Percentiles rank a stretch among this genome's conserved stretches.
These are phyloP conservation scores for Aleiodes testaceus DNA, from an alignment of 2,888 invertebrate genomes.

Conservation along the genomic window DNA sequence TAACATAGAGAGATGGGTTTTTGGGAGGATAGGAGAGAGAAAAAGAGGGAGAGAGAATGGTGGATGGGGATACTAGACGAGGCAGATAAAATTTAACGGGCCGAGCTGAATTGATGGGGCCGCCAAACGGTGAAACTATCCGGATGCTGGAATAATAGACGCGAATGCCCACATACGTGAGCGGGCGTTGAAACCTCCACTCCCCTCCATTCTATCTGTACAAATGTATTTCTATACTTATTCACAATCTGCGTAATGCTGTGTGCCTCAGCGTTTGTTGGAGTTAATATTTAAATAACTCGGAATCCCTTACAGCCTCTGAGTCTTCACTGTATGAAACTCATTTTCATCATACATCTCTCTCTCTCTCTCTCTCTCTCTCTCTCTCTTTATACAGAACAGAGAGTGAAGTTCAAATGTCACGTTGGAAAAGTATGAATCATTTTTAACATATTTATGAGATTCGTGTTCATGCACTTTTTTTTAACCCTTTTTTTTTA, in stretches of 20 bases:
- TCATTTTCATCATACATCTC: constrained; percentile 3
- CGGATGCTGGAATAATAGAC: constrained; percentile 54
- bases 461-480: constrained; percentile 2
- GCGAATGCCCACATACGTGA: constrained; percentile 33
- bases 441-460: constrained; percentile 30
- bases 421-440: constrained; percentile 29
- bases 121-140: constrained; percentile 55
- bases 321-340: neutral
- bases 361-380: neutral
- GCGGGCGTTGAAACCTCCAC: constrained; percentile 8
- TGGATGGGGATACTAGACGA: constrained; percentile 42
- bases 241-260: constrained; percentile 19
- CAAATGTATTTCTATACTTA: constrained; percentile 10
- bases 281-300: constrained; percentile 22
- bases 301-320: neutral
- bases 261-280: constrained; percentile 6
- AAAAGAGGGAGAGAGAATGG: constrained; percentile 37
- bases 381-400: neutral
- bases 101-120: constrained; percentile 54
- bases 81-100: constrained; percentile 57
- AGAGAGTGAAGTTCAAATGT: constrained; percentile 2
- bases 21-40: constrained; percentile 13
- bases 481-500: constrained; percentile 11
- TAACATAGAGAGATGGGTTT: constrained; percentile 17
- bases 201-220: neutral